phyloP scores from a whole-genome alignment of 2,113 vertebrate genomes.

The Pogona vitticeps region DNA sequence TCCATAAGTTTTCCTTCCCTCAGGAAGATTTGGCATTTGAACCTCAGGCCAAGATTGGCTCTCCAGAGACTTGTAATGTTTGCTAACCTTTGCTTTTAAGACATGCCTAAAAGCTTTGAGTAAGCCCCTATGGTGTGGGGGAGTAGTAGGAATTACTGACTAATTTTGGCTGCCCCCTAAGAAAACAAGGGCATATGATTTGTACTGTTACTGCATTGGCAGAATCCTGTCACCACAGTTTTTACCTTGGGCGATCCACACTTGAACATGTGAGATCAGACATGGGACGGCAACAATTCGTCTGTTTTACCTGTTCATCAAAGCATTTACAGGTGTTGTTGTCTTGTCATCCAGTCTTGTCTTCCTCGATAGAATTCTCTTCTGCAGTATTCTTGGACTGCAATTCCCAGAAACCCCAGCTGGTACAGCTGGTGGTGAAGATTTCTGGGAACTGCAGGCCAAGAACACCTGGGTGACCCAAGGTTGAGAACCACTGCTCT shows the following conservation, averaged over 20 bases:
- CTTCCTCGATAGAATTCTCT: neutral
- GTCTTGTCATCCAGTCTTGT: no score
- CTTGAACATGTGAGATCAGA: neutral
- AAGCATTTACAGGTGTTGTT: neutral
- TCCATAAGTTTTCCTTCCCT: neutral
- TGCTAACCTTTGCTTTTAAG: neutral
- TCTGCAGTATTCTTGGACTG: no score
- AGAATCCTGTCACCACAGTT: neutral
- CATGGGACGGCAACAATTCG: neutral
- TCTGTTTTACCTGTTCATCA: neutral
- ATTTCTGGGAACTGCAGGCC: neutral
- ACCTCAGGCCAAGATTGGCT: neutral
- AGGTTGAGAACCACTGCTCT: neutral
- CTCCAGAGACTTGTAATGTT: neutral
- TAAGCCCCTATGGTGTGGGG: neutral
- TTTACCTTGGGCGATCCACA: neutral
- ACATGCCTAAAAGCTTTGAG: neutral
- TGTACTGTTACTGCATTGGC: neutral
- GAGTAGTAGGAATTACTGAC: neutral
- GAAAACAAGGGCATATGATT: neutral
- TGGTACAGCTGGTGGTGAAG: neutral
- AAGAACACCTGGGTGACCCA: neutral
- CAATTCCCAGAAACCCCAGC: neutral
- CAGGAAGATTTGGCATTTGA: neutral
- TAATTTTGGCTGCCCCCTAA: neutral